Conservation (phyloP, 2,113 vertebrate genomes). For the Salminus brasiliensis region DNA sequence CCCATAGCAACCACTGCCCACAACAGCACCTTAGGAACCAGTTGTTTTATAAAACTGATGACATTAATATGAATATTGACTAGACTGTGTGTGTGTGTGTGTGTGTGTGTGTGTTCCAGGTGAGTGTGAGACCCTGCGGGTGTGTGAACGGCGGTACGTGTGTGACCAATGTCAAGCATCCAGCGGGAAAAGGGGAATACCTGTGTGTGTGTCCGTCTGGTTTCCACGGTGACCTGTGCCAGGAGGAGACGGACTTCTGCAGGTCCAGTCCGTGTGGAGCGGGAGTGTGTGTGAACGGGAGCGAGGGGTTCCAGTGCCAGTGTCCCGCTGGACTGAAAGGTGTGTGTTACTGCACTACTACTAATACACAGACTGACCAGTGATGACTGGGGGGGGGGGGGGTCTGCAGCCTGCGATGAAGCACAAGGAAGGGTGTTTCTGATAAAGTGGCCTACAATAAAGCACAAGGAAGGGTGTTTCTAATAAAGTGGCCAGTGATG, state of each 20-base stretch:
- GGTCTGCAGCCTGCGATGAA: no score
- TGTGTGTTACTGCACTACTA: slow-evolving; percentile 40
- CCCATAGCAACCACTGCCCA: no score
- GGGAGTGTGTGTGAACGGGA: slow-evolving; percentile 60
- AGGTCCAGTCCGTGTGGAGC: slow-evolving; percentile 59
- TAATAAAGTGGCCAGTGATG: no score
- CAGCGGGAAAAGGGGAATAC: slow-evolving; percentile 80
- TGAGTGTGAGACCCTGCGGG: slow-evolving; percentile 75
- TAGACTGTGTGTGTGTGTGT: no score
- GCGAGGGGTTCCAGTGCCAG: slow-evolving; percentile 62
- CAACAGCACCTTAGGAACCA: no score
- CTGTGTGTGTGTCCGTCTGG: slow-evolving; percentile 78
- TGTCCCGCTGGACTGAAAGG: slow-evolving; percentile 74
- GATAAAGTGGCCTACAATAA: no score
- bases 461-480: no score
- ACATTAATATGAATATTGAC: no score
- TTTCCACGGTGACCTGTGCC: slow-evolving; percentile 72
- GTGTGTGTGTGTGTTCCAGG: slow-evolving; percentile 60
- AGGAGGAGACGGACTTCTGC: slow-evolving; percentile 68
- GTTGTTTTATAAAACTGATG: no score
- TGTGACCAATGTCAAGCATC: slow-evolving; percentile 77
- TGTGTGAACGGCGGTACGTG: slow-evolving; percentile 76
- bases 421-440: no score
- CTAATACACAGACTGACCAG: no score
- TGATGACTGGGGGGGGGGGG: no score